Percentiles rank a stretch among this genome's conserved stretches.
phyloP scores from a whole-genome alignment of 2,888 invertebrate species.

The Ctena decussata region DNA sequence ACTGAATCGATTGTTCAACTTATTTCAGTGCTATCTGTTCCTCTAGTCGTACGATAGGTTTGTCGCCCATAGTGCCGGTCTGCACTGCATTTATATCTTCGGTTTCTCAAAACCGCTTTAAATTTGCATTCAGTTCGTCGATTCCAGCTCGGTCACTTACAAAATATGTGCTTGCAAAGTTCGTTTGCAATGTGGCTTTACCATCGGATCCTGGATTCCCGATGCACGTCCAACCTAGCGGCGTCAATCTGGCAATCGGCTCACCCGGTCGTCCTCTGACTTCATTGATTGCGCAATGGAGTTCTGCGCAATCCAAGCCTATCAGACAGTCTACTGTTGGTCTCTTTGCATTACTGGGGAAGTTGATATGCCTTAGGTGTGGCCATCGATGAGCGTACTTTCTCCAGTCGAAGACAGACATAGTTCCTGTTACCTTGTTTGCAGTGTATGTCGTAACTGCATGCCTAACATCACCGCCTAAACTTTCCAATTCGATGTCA shows the following conservation, averaged over 20 bases:
- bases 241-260: constrained; percentile 53
- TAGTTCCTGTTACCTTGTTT: constrained; percentile 44
- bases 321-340: constrained; percentile 42
- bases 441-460: constrained; percentile 9
- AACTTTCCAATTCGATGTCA: constrained; percentile 21
- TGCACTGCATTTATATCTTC: background rate
- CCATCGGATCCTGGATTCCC: background rate
- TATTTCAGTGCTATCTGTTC: background rate
- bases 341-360: constrained; percentile 21
- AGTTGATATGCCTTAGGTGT: constrained; percentile 54
- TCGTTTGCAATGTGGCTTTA: background rate
- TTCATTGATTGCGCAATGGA: constrained; percentile 46
- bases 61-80: background rate
- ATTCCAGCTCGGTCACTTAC: background rate
- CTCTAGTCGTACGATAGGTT: background rate
- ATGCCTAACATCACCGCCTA: constrained; percentile 17
- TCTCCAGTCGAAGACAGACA: constrained; percentile 46
- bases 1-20: constrained; percentile 4
- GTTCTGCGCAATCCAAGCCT: constrained; percentile 48
- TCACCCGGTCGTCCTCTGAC: constrained; percentile 38
- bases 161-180: constrained; percentile 14
- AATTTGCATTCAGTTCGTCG: background rate
- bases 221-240: constrained; percentile 59
- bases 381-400: constrained; percentile 19
- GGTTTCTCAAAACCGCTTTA: constrained; percentile 32